Evolutionary conservation across 2,888 invertebrate species (phyloP).

Genomic region (Amphipyra tragopoginis): DNA sequence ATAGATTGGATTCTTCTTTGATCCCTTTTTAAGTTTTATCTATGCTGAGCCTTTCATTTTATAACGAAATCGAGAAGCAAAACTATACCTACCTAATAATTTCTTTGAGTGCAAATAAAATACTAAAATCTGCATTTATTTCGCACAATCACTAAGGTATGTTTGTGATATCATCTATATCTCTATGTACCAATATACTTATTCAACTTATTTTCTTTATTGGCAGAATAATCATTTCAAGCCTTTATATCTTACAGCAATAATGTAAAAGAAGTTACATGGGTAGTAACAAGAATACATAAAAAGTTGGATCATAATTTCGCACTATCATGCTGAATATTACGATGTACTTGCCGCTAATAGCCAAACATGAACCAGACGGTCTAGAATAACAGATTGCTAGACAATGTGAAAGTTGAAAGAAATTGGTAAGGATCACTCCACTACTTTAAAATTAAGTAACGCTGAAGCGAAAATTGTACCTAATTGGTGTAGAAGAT

Average conservation of each 20-base stretch:
- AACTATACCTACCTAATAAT: no score
- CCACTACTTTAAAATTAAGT: conserved; percentile 16
- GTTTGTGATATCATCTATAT: no score
- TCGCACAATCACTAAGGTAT: no score
- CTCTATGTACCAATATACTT: no score
- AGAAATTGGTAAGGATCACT: conserved; percentile 48
- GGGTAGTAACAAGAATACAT: conserved; percentile 11
- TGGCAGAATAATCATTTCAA: neutral
- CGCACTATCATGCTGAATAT: conserved; percentile 35
- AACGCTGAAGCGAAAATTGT: conserved; percentile 27
- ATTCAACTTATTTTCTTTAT: no score
- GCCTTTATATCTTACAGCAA: conserved; percentile 7
- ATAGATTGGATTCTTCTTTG: conserved; percentile 12
- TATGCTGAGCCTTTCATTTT: conserved; percentile 6
- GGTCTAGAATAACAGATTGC: conserved; percentile 42
- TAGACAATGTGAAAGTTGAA: conserved; percentile 59
- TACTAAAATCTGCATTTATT: no score
- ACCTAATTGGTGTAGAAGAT: conserved; percentile 16
- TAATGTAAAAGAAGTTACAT: conserved; percentile 1
- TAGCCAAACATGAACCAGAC: conserved; percentile 40
- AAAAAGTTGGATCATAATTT: conserved; percentile 31
- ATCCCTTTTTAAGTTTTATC: neutral
- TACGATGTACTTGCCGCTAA: conserved; percentile 27
- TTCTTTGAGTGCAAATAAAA: no score
- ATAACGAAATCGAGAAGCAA: neutral